These are phyloP conservation scores for Noctuana brunneofusca DNA, from an alignment of 2,888 invertebrate genomes.

Conservation along the genomic window DNA sequence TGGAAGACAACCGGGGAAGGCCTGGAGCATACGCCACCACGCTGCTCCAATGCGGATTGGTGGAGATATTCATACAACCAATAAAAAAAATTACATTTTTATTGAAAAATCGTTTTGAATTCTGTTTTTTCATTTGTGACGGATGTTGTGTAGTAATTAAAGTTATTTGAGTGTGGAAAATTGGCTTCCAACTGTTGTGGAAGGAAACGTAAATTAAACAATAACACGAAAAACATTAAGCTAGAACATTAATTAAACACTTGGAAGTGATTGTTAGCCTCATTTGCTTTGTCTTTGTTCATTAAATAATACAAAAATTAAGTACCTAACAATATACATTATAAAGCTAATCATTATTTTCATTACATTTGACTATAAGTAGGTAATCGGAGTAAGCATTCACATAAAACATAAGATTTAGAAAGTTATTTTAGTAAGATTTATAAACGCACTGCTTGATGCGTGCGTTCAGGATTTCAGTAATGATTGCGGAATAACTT, in stretches of 20 bases:
- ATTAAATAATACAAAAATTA: slow-evolving; percentile 54
- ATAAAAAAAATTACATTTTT: background rate
- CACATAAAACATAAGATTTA: slow-evolving; percentile 47
- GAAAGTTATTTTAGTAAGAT: slow-evolving; percentile 5
- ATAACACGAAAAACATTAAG: slow-evolving; percentile 19
- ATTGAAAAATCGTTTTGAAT: background rate
- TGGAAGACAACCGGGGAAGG: too few relatives aligned
- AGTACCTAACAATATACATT: slow-evolving; percentile 62
- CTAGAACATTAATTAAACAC: slow-evolving; percentile 31
- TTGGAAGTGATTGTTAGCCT: slow-evolving; percentile 58
- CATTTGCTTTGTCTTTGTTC: slow-evolving; percentile 72
- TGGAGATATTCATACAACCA: background rate
- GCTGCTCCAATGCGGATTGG: too few relatives aligned
- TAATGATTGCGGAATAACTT: slow-evolving; percentile 3
- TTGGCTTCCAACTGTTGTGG: slow-evolving; percentile 16
- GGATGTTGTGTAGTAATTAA: slow-evolving; percentile 12
- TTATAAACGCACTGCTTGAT: slow-evolving; percentile 2
- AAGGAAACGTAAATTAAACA: slow-evolving; percentile 29
- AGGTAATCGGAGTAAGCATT: slow-evolving; percentile 77
- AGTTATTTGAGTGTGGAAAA: slow-evolving; percentile 13
- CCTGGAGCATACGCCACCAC: too few relatives aligned
- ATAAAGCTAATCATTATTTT: slow-evolving; percentile 57
- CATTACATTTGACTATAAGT: slow-evolving; percentile 70
- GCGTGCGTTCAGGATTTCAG: background rate
- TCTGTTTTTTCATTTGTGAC: slow-evolving; percentile 10